phyloP scores from a whole-genome alignment of 2,888 invertebrate species.

The Ellobium chinense region DNA sequence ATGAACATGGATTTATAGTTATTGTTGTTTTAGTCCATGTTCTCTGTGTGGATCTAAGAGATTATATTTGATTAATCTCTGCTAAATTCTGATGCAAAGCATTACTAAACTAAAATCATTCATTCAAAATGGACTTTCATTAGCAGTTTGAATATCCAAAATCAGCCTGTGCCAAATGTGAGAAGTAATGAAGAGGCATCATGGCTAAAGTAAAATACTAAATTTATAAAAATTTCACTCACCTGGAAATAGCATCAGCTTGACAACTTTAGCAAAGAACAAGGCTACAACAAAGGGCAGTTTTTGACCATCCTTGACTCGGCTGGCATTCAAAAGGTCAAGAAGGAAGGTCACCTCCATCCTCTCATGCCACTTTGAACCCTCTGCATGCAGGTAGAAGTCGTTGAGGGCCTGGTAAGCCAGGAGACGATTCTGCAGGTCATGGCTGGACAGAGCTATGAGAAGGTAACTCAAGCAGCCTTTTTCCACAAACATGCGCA shows the following conservation, averaged over 20 bases:
- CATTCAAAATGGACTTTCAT: too few species aligned
- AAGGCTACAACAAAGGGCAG: slow-evolving; percentile 84
- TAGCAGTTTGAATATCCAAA: too few species aligned
- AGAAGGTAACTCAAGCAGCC: slow-evolving; percentile 87
- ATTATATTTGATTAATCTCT: too few species aligned
- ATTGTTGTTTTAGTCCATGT: too few species aligned
- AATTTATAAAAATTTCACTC: not conserved
- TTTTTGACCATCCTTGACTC: slow-evolving; percentile 80
- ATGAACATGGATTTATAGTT: too few species aligned
- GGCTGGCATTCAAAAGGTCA: slow-evolving; percentile 84
- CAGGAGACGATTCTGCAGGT: slow-evolving; percentile 85
- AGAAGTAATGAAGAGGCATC: too few species aligned
- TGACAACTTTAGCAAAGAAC: slow-evolving; percentile 86
- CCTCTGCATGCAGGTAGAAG: slow-evolving; percentile 88
- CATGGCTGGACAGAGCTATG: slow-evolving; percentile 85
- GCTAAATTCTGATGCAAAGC: too few species aligned
- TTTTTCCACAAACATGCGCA: slow-evolving; percentile 85
- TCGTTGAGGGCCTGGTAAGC: slow-evolving; percentile 87
- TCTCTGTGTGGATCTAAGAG: too few species aligned
- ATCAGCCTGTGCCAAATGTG: too few species aligned
- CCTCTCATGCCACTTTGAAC: slow-evolving; percentile 81
- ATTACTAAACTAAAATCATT: too few species aligned
- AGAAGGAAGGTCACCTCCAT: slow-evolving; percentile 85
- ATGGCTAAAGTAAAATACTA: too few species aligned
- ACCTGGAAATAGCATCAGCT: slow-evolving; percentile 86